phyloP scores from a whole-genome alignment of 2,797 vertebrate genomes.

The Hippoglossus hippoglossus region DNA sequence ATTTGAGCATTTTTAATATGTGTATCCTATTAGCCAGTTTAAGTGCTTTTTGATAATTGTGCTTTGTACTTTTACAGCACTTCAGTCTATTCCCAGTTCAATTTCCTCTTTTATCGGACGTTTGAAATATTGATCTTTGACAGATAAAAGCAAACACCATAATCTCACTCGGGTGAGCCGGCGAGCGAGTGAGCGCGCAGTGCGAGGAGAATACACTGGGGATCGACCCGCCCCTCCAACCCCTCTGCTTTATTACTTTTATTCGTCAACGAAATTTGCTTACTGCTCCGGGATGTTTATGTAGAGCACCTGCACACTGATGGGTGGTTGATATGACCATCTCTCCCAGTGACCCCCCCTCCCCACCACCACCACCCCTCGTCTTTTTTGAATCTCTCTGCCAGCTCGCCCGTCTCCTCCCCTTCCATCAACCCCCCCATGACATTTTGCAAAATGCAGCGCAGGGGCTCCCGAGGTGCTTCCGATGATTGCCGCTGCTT shows the following conservation, averaged over 20 bases:
- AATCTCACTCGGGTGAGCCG: constrained; percentile 94
- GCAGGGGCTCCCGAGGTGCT: constrained; percentile 91
- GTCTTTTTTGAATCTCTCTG: constrained; percentile 30
- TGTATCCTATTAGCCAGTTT: constrained; percentile 99
- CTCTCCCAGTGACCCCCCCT: constrained; percentile 74
- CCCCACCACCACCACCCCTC: background rate
- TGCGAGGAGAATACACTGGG: constrained; percentile 87
- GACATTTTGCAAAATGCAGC: constrained; percentile 96
- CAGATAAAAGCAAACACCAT: constrained; percentile 99
- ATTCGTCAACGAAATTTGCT: constrained; percentile 98
- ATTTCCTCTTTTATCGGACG: constrained; percentile 99
- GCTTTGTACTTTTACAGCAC: constrained; percentile 99
- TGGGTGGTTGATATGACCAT: constrained; percentile 92
- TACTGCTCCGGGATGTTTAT: constrained; percentile 96
- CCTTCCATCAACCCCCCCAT: constrained; percentile 76
- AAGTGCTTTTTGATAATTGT: constrained; percentile 99
- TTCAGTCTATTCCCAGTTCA: constrained; percentile 99
- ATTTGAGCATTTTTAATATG: constrained; percentile 99
- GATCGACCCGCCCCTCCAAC: constrained; percentile 89
- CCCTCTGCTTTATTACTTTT: constrained; percentile 96
- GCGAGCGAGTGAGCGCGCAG: constrained; percentile 85
- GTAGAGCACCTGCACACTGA: constrained; percentile 89
- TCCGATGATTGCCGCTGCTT: constrained; percentile 94
- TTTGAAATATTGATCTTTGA: constrained; percentile 99
- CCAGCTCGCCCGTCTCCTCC: constrained; percentile 60